phyloP scores from a whole-genome alignment of 2,113 vertebrate species.

The Callipepla squamata region DNA sequence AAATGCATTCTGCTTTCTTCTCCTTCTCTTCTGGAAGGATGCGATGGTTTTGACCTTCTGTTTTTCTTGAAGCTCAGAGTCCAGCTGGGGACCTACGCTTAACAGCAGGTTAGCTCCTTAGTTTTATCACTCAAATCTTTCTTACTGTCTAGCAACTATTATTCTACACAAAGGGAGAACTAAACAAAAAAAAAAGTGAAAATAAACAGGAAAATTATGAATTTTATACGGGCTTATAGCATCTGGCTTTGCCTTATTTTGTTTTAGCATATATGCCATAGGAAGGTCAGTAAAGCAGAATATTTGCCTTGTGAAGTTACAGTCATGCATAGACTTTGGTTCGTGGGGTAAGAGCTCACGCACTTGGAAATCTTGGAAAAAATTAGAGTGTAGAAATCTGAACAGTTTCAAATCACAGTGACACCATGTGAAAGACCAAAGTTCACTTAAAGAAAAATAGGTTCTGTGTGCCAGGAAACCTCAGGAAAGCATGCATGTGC shows the following conservation, averaged over 20 bases:
- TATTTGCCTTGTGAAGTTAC: not conserved
- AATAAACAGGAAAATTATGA: not conserved
- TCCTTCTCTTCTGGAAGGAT: not conserved
- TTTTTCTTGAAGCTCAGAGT: not conserved
- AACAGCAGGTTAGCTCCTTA: not conserved
- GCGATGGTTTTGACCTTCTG: not conserved
- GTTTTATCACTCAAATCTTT: not conserved
- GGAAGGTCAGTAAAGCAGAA: constrained; percentile 2
- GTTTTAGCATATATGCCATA: not conserved
- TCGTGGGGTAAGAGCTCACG: not conserved
- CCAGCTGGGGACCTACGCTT: not conserved
- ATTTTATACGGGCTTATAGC: not conserved
- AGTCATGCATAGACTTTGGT: constrained; percentile 1
- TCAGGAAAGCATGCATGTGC: constrained; percentile 15
- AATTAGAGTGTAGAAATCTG: not conserved
- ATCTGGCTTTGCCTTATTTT: not conserved
- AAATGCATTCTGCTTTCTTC: not conserved
- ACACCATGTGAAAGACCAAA: constrained; percentile 6
- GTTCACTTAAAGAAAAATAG: constrained; percentile 9
- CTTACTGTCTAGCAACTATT: not conserved
- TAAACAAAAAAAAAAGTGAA: not conserved
- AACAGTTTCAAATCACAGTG: not conserved
- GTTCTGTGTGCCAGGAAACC: constrained; percentile 13
- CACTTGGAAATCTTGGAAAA: not conserved
- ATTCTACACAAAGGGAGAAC: not conserved